Evolutionary conservation across 2,797 vertebrate genomes (phyloP).

Genomic region (Semotilus atromaculatus): DNA sequence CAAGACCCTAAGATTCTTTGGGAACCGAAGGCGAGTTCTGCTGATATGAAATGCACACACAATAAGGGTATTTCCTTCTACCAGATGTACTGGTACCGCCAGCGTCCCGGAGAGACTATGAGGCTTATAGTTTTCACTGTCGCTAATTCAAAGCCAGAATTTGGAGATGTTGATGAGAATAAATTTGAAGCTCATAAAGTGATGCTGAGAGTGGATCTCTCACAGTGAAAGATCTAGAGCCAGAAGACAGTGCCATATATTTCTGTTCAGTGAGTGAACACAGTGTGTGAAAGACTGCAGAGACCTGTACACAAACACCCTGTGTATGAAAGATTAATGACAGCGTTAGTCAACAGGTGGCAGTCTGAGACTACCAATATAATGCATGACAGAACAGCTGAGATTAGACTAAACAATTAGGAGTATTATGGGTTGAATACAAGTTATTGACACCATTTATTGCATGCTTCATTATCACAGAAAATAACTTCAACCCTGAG

Average conservation of each 20-base stretch:
- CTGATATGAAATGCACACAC: constrained; percentile 61
- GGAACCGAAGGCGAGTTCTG: background rate
- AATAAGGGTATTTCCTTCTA: background rate
- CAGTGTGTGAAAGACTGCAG: constrained; percentile 43
- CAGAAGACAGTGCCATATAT: constrained; percentile 57
- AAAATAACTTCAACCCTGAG: background rate
- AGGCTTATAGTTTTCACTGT: constrained; percentile 39
- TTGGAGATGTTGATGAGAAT: background rate
- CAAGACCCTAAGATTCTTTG: constrained; percentile 44
- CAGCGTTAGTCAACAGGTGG: background rate
- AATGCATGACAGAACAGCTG: background rate
- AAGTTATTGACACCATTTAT: background rate
- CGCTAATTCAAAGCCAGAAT: background rate
- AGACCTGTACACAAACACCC: constrained; percentile 44
- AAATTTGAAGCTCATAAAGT: constrained; percentile 52
- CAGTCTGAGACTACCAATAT: background rate
- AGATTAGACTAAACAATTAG: background rate
- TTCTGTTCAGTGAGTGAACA: constrained; percentile 64
- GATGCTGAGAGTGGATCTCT: constrained; percentile 44
- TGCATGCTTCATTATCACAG: background rate
- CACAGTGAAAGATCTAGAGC: constrained; percentile 51
- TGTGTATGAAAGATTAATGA: background rate
- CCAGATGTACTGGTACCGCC: constrained; percentile 57
- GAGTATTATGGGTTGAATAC: background rate
- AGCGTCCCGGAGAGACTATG: constrained; percentile 38